A percentile compares a stretch with the other conserved stretches of the same genome.
phyloP scores from a whole-genome alignment of 1,140 invertebrate species.

The Hyles euphorbiae region DNA sequence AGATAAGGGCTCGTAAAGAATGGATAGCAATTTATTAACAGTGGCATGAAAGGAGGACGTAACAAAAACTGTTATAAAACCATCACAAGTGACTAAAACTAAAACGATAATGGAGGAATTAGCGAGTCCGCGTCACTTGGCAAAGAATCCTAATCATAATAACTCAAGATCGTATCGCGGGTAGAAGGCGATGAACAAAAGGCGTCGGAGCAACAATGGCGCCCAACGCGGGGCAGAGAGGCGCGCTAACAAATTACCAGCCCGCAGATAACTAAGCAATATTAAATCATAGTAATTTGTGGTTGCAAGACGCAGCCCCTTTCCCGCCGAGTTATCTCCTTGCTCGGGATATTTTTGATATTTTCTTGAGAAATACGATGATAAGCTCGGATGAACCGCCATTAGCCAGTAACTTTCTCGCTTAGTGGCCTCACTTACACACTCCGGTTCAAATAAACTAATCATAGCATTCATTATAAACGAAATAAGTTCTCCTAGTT shows the following conservation, averaged over 20 bases:
- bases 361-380: slow-evolving; percentile 33
- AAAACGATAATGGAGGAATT: slow-evolving; percentile 65
- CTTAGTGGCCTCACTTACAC: too few relatives aligned
- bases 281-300: slow-evolving; percentile 75
- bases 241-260: slow-evolving; percentile 69
- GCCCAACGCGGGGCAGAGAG: slow-evolving; percentile 49
- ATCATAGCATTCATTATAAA: too few relatives aligned
- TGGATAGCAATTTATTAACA: slow-evolving; percentile 8
- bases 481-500: too few relatives aligned
- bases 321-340: slow-evolving; percentile 53
- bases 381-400: slow-evolving; percentile 23
- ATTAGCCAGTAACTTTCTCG: background rate
- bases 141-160: slow-evolving; percentile 75
- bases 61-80: slow-evolving; percentile 28
- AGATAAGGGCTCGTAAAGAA: slow-evolving; percentile 3
- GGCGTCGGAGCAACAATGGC: slow-evolving; percentile 65
- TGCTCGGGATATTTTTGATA: slow-evolving; percentile 41
- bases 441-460: too few relatives aligned
- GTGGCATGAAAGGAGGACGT: slow-evolving; percentile 9
- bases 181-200: slow-evolving; percentile 69
- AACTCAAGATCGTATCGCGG: slow-evolving; percentile 71
- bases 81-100: slow-evolving; percentile 43
- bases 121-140: slow-evolving; percentile 63
- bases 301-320: slow-evolving; percentile 56
- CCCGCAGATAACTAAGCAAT: slow-evolving; percentile 74